Conservation (phyloP, 2,888 invertebrate genomes). For the Diaperis boleti region DNA sequence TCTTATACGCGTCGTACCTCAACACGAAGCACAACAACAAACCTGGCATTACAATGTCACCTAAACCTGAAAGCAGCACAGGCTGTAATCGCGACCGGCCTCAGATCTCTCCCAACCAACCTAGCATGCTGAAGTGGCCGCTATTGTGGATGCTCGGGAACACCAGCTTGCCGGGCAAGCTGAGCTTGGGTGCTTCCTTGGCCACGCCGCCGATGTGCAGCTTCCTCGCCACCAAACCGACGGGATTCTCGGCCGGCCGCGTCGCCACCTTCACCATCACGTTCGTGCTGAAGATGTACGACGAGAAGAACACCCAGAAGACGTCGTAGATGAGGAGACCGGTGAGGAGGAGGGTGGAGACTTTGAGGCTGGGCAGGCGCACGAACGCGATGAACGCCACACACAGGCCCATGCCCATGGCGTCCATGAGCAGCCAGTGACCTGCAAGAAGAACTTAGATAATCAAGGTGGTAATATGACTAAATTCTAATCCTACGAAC, state of each 20-base stretch:
- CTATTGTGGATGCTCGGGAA: constrained; percentile 97
- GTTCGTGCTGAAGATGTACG: constrained; percentile 97
- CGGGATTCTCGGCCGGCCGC: constrained; percentile 90
- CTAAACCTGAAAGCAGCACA: constrained; percentile 68
- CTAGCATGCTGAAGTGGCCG: constrained; percentile 97
- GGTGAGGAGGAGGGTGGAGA: constrained; percentile 92
- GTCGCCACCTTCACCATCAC: constrained; percentile 97
- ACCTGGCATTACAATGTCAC: constrained; percentile 96
- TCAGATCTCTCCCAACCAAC: constrained; percentile 41
- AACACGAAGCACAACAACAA: constrained; percentile 94
- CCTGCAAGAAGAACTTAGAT: constrained; percentile 65
- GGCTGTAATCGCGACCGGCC: background rate
- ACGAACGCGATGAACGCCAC: constrained; percentile 98
- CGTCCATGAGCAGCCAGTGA: constrained; percentile 98
- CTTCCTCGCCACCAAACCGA: constrained; percentile 93
- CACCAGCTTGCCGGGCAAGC: constrained; percentile 95
- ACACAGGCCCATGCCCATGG: constrained; percentile 98
- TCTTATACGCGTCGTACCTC: constrained; percentile 97
- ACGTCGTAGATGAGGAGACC: constrained; percentile 96
- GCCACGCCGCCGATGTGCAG: constrained; percentile 89
- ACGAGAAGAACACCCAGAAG: constrained; percentile 99
- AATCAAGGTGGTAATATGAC: no score
- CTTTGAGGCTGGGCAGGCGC: constrained; percentile 94
- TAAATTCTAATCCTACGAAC: no score
- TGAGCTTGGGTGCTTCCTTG: constrained; percentile 93